These are phyloP conservation scores for Caenorhabditis sp. DNA, from an alignment of 2,888 invertebrate species.

Conservation along the genomic window DNA sequence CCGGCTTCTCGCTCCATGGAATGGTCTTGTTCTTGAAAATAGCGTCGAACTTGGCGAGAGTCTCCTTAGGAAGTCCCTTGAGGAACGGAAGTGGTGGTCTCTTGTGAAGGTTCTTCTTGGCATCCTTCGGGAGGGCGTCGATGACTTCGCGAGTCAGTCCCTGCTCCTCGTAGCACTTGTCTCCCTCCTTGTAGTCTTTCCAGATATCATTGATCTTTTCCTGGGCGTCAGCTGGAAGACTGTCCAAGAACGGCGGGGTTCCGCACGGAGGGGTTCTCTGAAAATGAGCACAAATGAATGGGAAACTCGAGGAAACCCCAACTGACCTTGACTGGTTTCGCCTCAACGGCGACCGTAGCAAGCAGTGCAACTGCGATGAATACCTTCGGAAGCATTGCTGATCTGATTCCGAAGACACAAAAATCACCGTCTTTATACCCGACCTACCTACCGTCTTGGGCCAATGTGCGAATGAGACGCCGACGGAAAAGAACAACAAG, in stretches of 20 bases:
- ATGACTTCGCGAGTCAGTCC: constrained; percentile 67
- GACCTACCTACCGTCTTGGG: constrained; percentile 30
- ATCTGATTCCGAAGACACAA: neutral
- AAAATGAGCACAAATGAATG: neutral
- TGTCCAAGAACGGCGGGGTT: constrained; percentile 64
- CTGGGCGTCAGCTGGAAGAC: constrained; percentile 62
- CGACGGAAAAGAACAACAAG: constrained; percentile 8
- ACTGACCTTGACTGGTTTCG: constrained; percentile 49
- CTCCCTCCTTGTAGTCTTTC: constrained; percentile 70
- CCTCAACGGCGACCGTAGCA: constrained; percentile 25
- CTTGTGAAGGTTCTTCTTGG: constrained; percentile 53
- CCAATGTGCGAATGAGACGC: constrained; percentile 13
- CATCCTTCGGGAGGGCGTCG: constrained; percentile 60
- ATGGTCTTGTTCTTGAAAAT: constrained; percentile 66
- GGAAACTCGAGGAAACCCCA: neutral
- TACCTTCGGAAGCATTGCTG: constrained; percentile 33
- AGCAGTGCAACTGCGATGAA: constrained; percentile 10
- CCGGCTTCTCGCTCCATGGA: constrained; percentile 59
- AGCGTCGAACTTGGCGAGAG: constrained; percentile 62
- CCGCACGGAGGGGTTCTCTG: constrained; percentile 62
- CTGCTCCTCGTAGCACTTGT: constrained; percentile 68
- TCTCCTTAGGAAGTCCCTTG: constrained; percentile 56
- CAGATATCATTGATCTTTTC: constrained; percentile 64
- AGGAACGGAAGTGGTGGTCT: constrained; percentile 55
- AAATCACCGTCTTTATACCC: constrained; percentile 22